A percentile compares a stretch with the other conserved stretches of the same genome.
Conservation (phyloP, 2,113 vertebrate genomes). For the Xiphophorus couchianus region DNA sequence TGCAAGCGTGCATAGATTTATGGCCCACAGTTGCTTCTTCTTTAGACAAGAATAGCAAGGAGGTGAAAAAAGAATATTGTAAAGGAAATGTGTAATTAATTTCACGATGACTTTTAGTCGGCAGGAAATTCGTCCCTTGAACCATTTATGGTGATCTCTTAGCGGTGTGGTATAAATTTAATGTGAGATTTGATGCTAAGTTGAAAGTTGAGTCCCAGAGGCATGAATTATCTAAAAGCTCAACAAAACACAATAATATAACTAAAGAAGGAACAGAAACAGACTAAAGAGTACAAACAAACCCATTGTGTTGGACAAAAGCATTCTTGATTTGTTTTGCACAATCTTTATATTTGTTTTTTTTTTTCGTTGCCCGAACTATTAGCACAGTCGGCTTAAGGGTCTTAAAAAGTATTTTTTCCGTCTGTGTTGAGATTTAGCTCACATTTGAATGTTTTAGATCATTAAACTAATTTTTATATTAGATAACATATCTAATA, state of each 20-base stretch:
- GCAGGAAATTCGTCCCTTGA: constrained; percentile 71
- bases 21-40: constrained; percentile 49
- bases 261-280: not conserved
- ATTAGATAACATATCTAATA: not conserved
- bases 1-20: constrained; percentile 9
- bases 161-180: constrained; percentile 47
- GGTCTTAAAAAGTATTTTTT: not conserved
- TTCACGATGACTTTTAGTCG: constrained; percentile 72
- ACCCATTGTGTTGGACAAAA: not conserved
- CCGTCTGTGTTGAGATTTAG: not conserved
- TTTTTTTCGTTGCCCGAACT: not conserved
- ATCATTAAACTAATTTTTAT: not conserved
- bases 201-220: constrained; percentile 58
- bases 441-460: not conserved
- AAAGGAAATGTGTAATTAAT: constrained; percentile 74
- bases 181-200: constrained; percentile 27
- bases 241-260: constrained; percentile 50
- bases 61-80: constrained; percentile 53
- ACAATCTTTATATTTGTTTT: not conserved
- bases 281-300: not conserved
- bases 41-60: constrained; percentile 64
- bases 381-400: not conserved
- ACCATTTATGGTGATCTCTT: constrained; percentile 85
- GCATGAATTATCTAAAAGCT: constrained; percentile 72
- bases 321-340: not conserved